phyloP scores from a whole-genome alignment of 2,888 invertebrate genomes.

The Campoplex capitator region DNA sequence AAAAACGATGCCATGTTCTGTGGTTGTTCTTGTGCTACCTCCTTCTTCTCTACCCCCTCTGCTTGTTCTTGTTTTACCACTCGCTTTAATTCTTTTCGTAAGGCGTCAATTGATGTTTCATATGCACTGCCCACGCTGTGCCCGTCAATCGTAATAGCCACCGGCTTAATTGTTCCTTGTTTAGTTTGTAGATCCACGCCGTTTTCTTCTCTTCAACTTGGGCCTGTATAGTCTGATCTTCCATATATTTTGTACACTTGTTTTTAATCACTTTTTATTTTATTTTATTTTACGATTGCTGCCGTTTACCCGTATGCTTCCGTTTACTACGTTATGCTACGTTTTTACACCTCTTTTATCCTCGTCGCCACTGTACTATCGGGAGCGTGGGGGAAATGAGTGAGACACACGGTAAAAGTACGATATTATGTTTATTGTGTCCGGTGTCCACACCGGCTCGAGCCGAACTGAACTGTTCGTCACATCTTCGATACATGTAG shows the following conservation, averaged over 20 bases:
- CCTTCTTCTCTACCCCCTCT: background rate
- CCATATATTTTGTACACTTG: slow-evolving; percentile 3
- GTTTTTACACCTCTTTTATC: slow-evolving; percentile 10
- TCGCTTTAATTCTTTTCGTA: slow-evolving; percentile 28
- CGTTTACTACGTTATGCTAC: slow-evolving; percentile 12
- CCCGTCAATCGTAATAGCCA: slow-evolving; percentile 35
- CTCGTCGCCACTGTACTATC: slow-evolving; percentile 29
- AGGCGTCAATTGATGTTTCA: slow-evolving; percentile 6
- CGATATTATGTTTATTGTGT: no score
- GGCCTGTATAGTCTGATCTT: slow-evolving; percentile 15
- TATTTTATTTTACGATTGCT: slow-evolving; percentile 1
- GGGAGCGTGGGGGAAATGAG: background rate
- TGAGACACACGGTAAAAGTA: background rate
- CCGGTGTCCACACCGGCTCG: no score
- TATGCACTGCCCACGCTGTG: background rate
- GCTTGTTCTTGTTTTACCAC: background rate
- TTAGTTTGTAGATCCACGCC: slow-evolving; percentile 37
- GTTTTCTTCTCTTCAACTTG: slow-evolving; percentile 20
- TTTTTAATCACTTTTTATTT: background rate
- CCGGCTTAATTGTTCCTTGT: slow-evolving; percentile 12
- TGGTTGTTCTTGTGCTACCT: slow-evolving; percentile 13
- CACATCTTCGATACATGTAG: no score
- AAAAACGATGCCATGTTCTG: slow-evolving; percentile 45
- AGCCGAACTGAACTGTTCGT: no score
- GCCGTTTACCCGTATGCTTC: slow-evolving; percentile 26